A percentile compares a stretch with the other conserved stretches of the same genome.
phyloP scores from a whole-genome alignment of 2,888 invertebrate species.

The Erebia aethiops region DNA sequence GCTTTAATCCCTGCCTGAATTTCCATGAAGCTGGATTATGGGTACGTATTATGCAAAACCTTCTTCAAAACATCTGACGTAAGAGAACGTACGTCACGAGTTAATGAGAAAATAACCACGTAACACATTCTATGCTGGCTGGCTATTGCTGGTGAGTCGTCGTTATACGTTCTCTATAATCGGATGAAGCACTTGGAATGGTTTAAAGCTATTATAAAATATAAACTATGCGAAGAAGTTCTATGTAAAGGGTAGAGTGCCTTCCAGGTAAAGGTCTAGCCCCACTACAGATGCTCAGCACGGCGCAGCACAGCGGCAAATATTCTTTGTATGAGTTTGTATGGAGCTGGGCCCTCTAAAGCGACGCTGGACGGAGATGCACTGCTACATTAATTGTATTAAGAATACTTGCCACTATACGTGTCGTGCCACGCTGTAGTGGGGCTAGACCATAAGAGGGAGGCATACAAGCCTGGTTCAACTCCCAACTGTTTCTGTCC shows the following conservation, averaged over 20 bases:
- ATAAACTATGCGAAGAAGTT: conserved; percentile 32
- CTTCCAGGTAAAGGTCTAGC: neutral
- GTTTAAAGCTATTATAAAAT: conserved; percentile 48
- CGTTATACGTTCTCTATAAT: conserved; percentile 44
- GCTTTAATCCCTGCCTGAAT: conserved; percentile 15
- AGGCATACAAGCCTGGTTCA: neutral
- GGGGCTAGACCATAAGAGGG: too few relatives aligned
- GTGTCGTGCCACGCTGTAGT: too few relatives aligned
- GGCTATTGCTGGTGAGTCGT: conserved; percentile 37
- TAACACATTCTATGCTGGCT: conserved; percentile 32
- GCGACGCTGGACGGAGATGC: too few relatives aligned
- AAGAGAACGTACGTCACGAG: neutral
- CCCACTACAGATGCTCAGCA: too few relatives aligned
- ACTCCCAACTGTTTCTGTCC: neutral
- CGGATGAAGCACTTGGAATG: conserved; percentile 61
- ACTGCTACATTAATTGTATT: too few relatives aligned
- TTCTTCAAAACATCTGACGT: conserved; percentile 17
- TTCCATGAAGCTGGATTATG: conserved; percentile 18
- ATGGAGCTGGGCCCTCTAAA: too few relatives aligned
- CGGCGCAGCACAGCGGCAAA: too few relatives aligned
- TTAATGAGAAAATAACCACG: conserved; percentile 20
- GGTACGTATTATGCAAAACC: conserved; percentile 16
- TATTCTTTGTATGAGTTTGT: too few relatives aligned
- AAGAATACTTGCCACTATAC: too few relatives aligned
- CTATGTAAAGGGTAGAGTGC: conserved; percentile 24